Evolutionary conservation across 1,140 invertebrate genomes (phyloP).

Genomic region (Ceratoteleas bidentatus): DNA sequence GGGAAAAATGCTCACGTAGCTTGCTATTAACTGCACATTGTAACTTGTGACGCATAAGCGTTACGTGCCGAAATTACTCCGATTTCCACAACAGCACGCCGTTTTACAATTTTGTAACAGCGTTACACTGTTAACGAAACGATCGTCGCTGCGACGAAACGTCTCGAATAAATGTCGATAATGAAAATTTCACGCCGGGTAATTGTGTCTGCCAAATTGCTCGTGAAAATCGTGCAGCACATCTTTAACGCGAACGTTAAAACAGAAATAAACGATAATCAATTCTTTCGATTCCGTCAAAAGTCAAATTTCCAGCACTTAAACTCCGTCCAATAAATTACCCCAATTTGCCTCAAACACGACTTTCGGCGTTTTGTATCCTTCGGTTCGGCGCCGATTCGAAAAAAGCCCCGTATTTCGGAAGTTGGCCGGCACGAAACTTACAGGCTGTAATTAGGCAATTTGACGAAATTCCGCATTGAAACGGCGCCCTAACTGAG

Average conservation of each 20-base stretch:
- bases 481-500: not conserved
- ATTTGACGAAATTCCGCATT: slow-evolving; percentile 14
- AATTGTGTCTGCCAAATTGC: not conserved
- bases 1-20: slow-evolving; percentile 36
- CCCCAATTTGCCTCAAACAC: not conserved
- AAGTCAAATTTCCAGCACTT: too few species aligned
- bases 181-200: too few species aligned
- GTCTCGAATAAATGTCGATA: too few species aligned
- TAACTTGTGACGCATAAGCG: slow-evolving; percentile 31
- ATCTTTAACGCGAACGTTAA: too few species aligned
- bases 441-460: slow-evolving; percentile 13
- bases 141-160: too few species aligned
- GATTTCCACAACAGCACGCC: slow-evolving; percentile 24
- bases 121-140: not conserved
- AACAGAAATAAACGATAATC: too few species aligned
- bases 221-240: not conserved
- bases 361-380: not conserved
- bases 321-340: too few species aligned
- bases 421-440: slow-evolving; percentile 20
- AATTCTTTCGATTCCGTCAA: too few species aligned
- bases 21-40: slow-evolving; percentile 46
- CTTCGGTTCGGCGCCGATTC: too few species aligned
- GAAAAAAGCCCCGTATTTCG: not conserved
- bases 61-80: slow-evolving; percentile 40
- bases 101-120: not conserved